Evolutionary conservation across 2,797 vertebrate species (phyloP).

Genomic region (Emys orbicularis): DNA sequence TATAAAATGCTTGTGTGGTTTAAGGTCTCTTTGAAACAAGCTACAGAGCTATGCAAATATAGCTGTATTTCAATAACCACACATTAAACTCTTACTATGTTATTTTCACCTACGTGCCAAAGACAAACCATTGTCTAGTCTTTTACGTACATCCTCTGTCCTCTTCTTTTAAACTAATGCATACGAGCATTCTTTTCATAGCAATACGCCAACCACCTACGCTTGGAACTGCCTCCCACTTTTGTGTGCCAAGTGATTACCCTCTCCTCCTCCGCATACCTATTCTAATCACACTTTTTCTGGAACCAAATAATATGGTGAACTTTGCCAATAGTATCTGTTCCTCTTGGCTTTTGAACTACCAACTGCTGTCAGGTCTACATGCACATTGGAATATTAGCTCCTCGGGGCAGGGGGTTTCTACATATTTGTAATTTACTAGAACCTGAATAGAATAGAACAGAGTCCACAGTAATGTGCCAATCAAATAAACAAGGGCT

Average conservation of each 20-base stretch:
- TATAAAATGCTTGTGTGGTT: constrained; percentile 49
- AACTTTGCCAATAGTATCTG: constrained; percentile 40
- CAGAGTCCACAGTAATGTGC: accelerated
- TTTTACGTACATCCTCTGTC: accelerated
- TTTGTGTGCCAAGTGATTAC: constrained; percentile 19
- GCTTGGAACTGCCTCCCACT: constrained; percentile 10
- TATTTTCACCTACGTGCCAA: constrained; percentile 15
- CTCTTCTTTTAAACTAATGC: background rate
- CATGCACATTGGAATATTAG: accelerated
- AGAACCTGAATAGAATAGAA: no score
- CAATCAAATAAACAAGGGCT: accelerated
- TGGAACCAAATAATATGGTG: background rate
- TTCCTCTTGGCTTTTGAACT: background rate
- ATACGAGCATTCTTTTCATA: background rate
- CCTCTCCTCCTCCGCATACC: constrained; percentile 22
- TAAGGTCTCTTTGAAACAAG: constrained; percentile 34
- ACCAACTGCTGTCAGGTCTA: accelerated
- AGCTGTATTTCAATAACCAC: constrained; percentile 36
- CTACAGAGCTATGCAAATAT: constrained; percentile 9
- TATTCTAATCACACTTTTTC: constrained; percentile 49
- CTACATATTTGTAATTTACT: background rate
- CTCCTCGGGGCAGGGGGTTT: background rate
- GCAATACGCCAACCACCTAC: background rate
- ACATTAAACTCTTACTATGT: constrained; percentile 40
- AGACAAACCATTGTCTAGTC: constrained; percentile 24